Conservation (phyloP, 2,888 invertebrate species). For the Eupeodes latifasciatus region DNA sequence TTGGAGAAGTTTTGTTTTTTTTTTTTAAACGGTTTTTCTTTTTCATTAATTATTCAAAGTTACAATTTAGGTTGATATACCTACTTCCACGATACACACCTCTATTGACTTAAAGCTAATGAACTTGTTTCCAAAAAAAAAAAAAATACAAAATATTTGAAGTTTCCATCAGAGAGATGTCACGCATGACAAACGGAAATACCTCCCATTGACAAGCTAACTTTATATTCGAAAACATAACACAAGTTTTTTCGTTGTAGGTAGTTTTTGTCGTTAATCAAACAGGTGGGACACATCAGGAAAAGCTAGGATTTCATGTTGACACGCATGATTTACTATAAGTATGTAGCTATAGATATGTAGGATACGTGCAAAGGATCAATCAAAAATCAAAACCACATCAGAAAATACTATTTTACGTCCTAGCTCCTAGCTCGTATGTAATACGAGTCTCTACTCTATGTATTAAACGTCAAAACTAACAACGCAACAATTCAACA, state of each 20-base stretch:
- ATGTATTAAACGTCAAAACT: background rate
- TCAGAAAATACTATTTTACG: constrained; percentile 39
- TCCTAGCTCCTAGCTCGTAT: background rate
- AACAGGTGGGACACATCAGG: constrained; percentile 47
- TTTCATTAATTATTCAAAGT: constrained; percentile 23
- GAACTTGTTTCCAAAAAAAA: constrained; percentile 21
- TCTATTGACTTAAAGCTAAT: constrained; percentile 9
- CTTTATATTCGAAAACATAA: constrained; percentile 20
- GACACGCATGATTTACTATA: constrained; percentile 47
- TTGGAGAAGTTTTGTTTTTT: background rate
- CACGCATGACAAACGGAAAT: constrained; percentile 31
- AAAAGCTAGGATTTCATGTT: constrained; percentile 21
- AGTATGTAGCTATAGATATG: background rate
- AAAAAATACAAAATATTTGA: background rate
- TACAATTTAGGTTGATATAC: background rate
- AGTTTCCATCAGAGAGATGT: background rate
- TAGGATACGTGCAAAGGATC: constrained; percentile 61
- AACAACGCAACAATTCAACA: background rate
- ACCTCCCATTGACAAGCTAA: constrained; percentile 14
- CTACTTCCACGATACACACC: background rate
- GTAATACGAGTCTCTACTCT: background rate
- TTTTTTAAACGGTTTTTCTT: constrained; percentile 17
- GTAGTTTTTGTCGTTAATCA: background rate
- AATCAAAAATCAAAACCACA: constrained; percentile 67
- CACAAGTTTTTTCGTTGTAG: constrained; percentile 17